phyloP scores from a whole-genome alignment of 2,888 invertebrate species.

The Enoplolaimus lenunculus region DNA sequence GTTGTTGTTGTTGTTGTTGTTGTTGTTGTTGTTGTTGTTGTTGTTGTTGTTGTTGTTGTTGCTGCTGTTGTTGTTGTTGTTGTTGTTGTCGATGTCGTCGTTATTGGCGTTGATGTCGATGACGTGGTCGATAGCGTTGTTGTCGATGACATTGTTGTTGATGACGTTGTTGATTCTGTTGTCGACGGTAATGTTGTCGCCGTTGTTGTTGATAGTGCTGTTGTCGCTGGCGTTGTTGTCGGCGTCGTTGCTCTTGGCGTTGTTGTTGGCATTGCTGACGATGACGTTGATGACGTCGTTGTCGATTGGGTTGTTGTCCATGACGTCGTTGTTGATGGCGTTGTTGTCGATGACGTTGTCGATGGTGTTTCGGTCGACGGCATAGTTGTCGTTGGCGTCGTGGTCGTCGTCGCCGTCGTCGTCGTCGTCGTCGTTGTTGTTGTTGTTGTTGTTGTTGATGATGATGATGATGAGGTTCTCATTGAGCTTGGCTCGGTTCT shows the following conservation, averaged over 20 bases:
- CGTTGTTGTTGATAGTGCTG: slow-evolving; percentile 15
- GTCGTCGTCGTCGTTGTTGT: slow-evolving; percentile 8
- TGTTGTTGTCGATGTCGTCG: too few species aligned
- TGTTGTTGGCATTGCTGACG: slow-evolving; percentile 6
- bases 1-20: slow-evolving; percentile 3
- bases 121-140: slow-evolving; percentile 15
- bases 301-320: slow-evolving; percentile 10
- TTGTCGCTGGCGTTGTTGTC: slow-evolving; percentile 15
- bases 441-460: slow-evolving; percentile 3
- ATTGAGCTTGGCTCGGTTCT: background rate
- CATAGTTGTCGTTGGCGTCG: slow-evolving; percentile 14
- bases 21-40: slow-evolving; percentile 3
- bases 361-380: slow-evolving; percentile 12
- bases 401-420: background rate
- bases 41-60: slow-evolving; percentile 15
- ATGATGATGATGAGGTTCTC: background rate
- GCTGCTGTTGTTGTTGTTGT: slow-evolving; percentile 20
- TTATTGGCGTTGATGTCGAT: too few species aligned
- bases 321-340: background rate
- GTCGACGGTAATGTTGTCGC: slow-evolving; percentile 12
- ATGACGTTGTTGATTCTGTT: slow-evolving; percentile 15
- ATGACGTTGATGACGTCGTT: slow-evolving; percentile 5
- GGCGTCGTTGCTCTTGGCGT: slow-evolving; percentile 18
- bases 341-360: slow-evolving; percentile 11
- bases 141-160: slow-evolving; percentile 18